These are phyloP conservation scores for Lasioglossum leucozonium DNA, from an alignment of 2,888 invertebrate species.

Conservation along the genomic window DNA sequence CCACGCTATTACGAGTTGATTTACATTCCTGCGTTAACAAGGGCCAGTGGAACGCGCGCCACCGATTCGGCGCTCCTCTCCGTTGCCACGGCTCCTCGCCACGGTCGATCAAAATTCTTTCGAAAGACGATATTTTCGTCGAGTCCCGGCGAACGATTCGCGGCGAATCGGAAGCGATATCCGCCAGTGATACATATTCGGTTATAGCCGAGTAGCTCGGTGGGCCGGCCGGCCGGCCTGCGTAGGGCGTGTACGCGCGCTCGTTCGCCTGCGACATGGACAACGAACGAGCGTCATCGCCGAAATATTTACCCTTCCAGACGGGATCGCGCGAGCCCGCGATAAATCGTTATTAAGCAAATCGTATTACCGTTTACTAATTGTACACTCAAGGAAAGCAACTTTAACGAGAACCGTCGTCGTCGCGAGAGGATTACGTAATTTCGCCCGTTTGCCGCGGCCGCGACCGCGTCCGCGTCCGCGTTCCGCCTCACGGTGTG, in stretches of 20 bases:
- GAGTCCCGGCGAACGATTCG: not conserved
- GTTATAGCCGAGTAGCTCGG: not conserved
- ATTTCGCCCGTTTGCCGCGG: slow-evolving; percentile 43
- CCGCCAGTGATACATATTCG: not conserved
- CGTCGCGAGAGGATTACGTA: slow-evolving; percentile 63
- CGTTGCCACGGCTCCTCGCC: slow-evolving; percentile 7
- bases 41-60: slow-evolving; percentile 53
- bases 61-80: slow-evolving; percentile 46
- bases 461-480: slow-evolving; percentile 19
- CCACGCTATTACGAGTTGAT: slow-evolving; percentile 69
- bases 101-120: slow-evolving; percentile 3
- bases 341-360: slow-evolving; percentile 73
- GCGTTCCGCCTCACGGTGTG: slow-evolving; percentile 17
- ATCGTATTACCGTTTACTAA: slow-evolving; percentile 71
- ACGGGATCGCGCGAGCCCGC: slow-evolving; percentile 52
- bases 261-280: not conserved
- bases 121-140: slow-evolving; percentile 2
- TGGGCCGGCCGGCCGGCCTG: no score
- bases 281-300: slow-evolving; percentile 63
- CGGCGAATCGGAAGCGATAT: not conserved
- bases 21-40: slow-evolving; percentile 72
- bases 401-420: slow-evolving; percentile 72
- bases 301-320: slow-evolving; percentile 63
- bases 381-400: slow-evolving; percentile 53
- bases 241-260: not conserved